phyloP scores from a whole-genome alignment of 2,113 vertebrate species.

The Etheostoma cragini region DNA sequence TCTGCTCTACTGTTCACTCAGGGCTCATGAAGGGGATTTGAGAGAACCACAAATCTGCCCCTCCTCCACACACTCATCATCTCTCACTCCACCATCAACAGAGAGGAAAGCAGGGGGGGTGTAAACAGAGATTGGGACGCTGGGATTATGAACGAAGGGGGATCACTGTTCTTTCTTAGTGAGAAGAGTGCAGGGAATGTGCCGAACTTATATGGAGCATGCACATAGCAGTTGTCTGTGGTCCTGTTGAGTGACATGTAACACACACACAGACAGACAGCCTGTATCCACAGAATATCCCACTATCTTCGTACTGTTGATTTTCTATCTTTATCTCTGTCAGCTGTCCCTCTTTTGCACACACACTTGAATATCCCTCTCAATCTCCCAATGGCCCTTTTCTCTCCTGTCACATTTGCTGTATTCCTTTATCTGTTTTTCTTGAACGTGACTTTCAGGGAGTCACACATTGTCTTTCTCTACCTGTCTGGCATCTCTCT shows the following conservation, averaged over 20 bases:
- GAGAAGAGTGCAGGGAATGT: slow-evolving; percentile 3
- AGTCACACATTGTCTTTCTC: neutral
- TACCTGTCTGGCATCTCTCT: neutral
- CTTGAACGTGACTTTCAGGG: neutral
- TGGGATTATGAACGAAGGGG: slow-evolving; percentile 8
- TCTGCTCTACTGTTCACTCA: slow-evolving; percentile 7
- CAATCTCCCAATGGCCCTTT: slow-evolving; percentile 73
- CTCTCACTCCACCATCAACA: slow-evolving; percentile 16
- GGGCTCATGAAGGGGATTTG: slow-evolving; percentile 23
- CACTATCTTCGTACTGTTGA: slow-evolving; percentile 23
- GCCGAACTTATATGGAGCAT: neutral
- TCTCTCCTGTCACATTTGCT: slow-evolving; percentile 21
- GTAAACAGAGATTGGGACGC: neutral
- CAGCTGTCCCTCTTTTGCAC: slow-evolving; percentile 71
- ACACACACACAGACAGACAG: neutral
- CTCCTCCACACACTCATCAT: slow-evolving; percentile 52
- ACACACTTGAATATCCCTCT: slow-evolving; percentile 66
- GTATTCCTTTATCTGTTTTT: neutral
- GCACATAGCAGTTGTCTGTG: neutral
- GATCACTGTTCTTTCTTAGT: neutral
- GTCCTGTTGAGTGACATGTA: neutral
- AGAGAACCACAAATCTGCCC: slow-evolving; percentile 38
- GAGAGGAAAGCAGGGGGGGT: neutral
- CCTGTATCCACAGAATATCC: slow-evolving; percentile 11
- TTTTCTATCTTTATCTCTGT: slow-evolving; percentile 74